Evolutionary conservation across 2,888 invertebrate species (phyloP), one percentile per base, ranked within the genome.

Genomic region (Entomobrya proxima): DNA sequence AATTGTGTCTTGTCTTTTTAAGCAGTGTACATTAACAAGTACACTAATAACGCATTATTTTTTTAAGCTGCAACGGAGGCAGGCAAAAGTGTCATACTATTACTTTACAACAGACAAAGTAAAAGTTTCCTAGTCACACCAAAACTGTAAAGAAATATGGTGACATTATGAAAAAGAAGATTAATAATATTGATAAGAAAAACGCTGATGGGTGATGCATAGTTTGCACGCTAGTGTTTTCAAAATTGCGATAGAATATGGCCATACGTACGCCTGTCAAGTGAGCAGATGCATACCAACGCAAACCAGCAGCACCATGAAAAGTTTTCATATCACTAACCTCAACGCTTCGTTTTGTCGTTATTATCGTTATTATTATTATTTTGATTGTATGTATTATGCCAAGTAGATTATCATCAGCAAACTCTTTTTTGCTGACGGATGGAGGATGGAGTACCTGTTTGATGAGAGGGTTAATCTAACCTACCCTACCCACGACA

Each of bases 321-420:
- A 37, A 37, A 35, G 7, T 13, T 40, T 18, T 11, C 11, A n/a
- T n/a, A 44, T 44, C 44, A 9, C 44, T n/a, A 44, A 44, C 44
- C 13, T 32, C 27, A 77, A 37, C 79, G 69, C 67, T 79, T 67
- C 52, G 67, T 79, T n/a, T 79, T 79, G 79, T 69, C 69, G 47
- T 78, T 40, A 77, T 77, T 77, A 77, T 77, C 76, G 40, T 58
- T 78, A 78, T 67, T 47, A 67, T 32, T 64, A 78, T 67, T 47
- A 67, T 32, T 64, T 67, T 78, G 78, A 78, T 78, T 78, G 67
- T 47, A 32, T 64, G 47, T 50, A 52, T 78, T 78, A 78, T 78
- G 64, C 64, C 78, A 78, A 50, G 64, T 15, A 4, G 78, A 78
- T 78, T 67, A 78, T 64, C 78, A 78, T 78, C 64, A 64, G 35